phyloP scores from a whole-genome alignment of 2,113 vertebrate species.

The Pachycephala philippinensis region DNA sequence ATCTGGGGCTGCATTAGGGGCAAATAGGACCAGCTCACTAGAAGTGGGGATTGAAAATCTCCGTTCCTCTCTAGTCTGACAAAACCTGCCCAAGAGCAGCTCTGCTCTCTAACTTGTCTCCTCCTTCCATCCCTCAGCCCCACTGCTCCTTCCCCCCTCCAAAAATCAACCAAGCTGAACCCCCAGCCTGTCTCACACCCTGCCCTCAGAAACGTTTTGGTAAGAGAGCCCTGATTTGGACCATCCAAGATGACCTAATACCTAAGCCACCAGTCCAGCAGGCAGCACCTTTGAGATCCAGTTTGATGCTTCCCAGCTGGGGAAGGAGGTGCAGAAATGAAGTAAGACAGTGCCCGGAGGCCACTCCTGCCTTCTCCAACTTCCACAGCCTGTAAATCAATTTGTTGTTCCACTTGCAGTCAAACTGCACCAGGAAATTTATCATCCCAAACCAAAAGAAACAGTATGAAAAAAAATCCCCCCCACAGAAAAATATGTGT shows the following conservation, averaged over 20 bases:
- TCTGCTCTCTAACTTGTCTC: background rate
- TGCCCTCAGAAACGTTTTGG: background rate
- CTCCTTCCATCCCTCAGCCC: background rate
- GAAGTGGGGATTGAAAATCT: background rate
- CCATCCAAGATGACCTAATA: background rate
- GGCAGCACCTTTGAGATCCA: background rate
- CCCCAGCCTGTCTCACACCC: no score
- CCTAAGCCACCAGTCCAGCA: background rate
- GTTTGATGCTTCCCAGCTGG: background rate
- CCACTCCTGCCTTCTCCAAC: background rate
- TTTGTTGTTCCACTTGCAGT: background rate
- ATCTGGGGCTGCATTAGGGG: fast-evolving
- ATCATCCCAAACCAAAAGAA: background rate
- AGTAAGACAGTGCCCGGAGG: background rate
- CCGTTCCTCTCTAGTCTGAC: background rate
- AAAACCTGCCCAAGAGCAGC: background rate
- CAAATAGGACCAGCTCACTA: background rate
- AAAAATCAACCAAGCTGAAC: background rate
- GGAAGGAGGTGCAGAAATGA: background rate
- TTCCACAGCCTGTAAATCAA: background rate
- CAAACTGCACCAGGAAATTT: background rate
- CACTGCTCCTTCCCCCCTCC: background rate
- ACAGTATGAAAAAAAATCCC: background rate
- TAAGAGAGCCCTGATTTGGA: background rate
- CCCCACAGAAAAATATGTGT: background rate